Evolutionary conservation across 2,888 invertebrate species (phyloP), one percentile per base, ranked within the genome.

Genomic region (Coremacera marginata): DNA sequence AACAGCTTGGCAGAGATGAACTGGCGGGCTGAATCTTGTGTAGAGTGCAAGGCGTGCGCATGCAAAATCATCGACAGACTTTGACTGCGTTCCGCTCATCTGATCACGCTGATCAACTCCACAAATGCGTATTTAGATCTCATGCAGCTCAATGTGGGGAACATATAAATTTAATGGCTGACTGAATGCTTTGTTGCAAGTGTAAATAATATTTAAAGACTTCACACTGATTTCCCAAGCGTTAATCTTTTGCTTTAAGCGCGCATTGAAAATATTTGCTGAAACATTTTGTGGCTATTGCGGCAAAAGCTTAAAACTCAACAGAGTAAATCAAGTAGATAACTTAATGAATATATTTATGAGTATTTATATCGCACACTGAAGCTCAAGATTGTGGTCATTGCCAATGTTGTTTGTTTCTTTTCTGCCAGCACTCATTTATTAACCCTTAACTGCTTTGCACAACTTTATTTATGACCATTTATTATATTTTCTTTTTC

Each of bases 141-240:
- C 73, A 60, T 71, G 71, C 71, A 37, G 34, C 57, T 71, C 71
- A 44, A 37, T 37, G 44, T 60, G 73, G 60, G 52, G 27, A 63
- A 51, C 52, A 19, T 14, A 44, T 34, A 31, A 55, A 57, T 51
- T 51, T 31, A 44, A 51, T 31, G 63, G 62, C 19, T 63, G 49
- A 49, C 51, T 62, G 62, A n/a, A 1, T 31, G 37, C 16, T 34
- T 49, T 71, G 71, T 27, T 16, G 71, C 71, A 73, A 73, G 73
- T 73, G 73, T 73, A 73, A 44, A 44, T 44, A 73, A 73, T 73
- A 63, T 65, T 73, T 63, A 63, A 52, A 31, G 63, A 63, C 73
- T 73, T 65, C 73, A 27, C 44, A 31, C 49, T 27, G 62, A 62
- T 49, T 73, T 73, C 31, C 2, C 49, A n/a, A 52, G 31, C 25